phyloP scores from a whole-genome alignment of 2,797 vertebrate species.

The Zenarchopterus dispar region DNA sequence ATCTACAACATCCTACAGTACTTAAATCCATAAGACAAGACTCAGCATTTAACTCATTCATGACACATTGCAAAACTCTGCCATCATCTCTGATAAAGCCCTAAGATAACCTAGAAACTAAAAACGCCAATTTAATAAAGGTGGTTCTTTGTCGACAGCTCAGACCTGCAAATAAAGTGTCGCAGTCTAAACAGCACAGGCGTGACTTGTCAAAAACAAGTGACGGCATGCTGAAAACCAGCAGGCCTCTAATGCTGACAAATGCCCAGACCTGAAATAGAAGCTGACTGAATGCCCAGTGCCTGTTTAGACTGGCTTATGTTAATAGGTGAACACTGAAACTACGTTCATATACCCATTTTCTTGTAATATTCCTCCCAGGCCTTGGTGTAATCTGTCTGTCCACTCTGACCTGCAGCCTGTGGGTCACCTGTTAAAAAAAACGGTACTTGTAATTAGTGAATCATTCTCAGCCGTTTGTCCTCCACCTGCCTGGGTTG shows the following conservation, averaged over 20 bases:
- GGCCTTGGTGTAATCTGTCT: slow-evolving; percentile 99
- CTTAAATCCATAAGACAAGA: slow-evolving; percentile 27
- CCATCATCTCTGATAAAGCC: slow-evolving; percentile 48
- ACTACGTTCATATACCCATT: slow-evolving; percentile 91
- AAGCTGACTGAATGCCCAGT: slow-evolving; percentile 56
- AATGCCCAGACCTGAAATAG: slow-evolving; percentile 63
- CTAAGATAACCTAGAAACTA: slow-evolving; percentile 28
- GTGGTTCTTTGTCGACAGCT: slow-evolving; percentile 62
- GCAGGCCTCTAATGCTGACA: slow-evolving; percentile 48
- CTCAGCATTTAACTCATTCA: slow-evolving; percentile 44
- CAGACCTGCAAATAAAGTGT: slow-evolving; percentile 66
- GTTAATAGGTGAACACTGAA: slow-evolving; percentile 76
- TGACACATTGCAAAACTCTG: slow-evolving; percentile 32
- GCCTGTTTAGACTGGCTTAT: slow-evolving; percentile 78
- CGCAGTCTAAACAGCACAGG: slow-evolving; percentile 80
- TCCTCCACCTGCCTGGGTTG: slow-evolving; percentile 73
- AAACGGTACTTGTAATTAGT: slow-evolving; percentile 86
- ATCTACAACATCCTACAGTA: slow-evolving; percentile 35
- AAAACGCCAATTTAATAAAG: slow-evolving; percentile 57
- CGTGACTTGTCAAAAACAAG: slow-evolving; percentile 53
- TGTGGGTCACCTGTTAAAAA: slow-evolving; percentile 95
- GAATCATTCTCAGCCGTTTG: slow-evolving; percentile 71
- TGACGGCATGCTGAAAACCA: slow-evolving; percentile 50
- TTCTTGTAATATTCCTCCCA: slow-evolving; percentile 99
- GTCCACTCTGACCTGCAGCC: slow-evolving; percentile 96